Base-by-base conservation (phyloP, 2,113 vertebrate genomes). In the Pholis gunnellus region DNA sequence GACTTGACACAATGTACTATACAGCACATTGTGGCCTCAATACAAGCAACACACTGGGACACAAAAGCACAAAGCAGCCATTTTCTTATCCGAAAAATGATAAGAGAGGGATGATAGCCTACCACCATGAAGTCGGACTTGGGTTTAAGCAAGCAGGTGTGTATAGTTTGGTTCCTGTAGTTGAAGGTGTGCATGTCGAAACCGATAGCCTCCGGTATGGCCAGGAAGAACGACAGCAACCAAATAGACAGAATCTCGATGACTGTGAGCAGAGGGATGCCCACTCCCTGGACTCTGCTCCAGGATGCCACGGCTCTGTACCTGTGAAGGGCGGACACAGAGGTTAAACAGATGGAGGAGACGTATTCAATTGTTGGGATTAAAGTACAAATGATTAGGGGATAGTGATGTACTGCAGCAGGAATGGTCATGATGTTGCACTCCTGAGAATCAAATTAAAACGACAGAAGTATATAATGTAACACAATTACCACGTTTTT, bases 291-390 rank as follows among this genome's bases (percentile, higher is more conserved):
- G 10, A 99, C 98, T 15, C 98, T 96, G 89, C 97, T 99, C 98
- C 98, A 99, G 6, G 98, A 99, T 0, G 97, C 98, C 75, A 99
- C 98, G 14, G 98, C 98, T 84, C 97, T 95, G 75, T 99, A 99
- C 92, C 98, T 99, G 93, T 29, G 88, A 87, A 1, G 48, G 7
- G 67, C 34, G 40, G 27, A 87, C 20, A 71, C 22, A 83, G 20
- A 72, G 65, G 8, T n/a, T n/a, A 10, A n/a, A 44, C n/a, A 50
- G 6, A 29, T 25, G 34, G 27, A 13, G 29, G n/a, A 54, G 9
- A 40, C 22, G 36, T 54, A 18, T 25, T 60, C 34, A 61, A n/a
- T 4, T 34, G 20, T 48, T 64, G 13, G 17, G 9, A 27, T 50
- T 27, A 27, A 38, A 70, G 22, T 20, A n/a, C 34, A 60, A 14